Evolutionary conservation across 2,113 vertebrate species (phyloP).

Genomic region (Chrysochloris asiatica): DNA sequence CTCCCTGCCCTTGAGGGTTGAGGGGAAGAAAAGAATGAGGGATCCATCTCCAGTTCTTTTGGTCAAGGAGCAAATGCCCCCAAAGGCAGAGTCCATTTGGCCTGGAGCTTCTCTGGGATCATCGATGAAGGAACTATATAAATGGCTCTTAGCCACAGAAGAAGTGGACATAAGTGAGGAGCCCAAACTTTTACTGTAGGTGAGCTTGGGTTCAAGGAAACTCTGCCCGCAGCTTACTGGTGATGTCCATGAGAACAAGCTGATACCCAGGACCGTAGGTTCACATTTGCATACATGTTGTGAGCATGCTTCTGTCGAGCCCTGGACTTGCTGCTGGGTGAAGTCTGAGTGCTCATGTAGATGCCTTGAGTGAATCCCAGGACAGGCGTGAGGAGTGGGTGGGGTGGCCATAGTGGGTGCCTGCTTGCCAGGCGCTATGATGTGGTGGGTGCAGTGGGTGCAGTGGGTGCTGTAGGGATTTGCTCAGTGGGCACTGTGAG

Average conservation of each 20-base stretch:
- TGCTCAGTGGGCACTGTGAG: not conserved
- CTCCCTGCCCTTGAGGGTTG: no score
- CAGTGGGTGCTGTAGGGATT: no score
- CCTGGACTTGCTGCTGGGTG: rapidly evolving
- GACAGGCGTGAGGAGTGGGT: not conserved
- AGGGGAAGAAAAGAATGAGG: no score
- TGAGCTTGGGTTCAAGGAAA: no score
- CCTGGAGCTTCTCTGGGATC: rapidly evolving
- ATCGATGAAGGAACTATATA: rapidly evolving
- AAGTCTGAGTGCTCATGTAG: not conserved
- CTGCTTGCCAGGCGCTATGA: no score
- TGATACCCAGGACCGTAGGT: rapidly evolving
- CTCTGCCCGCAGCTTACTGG: not conserved
- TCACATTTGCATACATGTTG: rapidly evolving
- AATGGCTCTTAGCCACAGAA: rapidly evolving
- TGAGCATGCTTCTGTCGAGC: rapidly evolving
- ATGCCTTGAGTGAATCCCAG: not conserved
- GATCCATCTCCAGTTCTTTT: not conserved
- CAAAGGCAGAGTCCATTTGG: not conserved
- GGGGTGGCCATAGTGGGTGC: not conserved
- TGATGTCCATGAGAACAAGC: rapidly evolving
- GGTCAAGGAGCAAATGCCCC: not conserved
- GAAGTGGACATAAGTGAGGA: not conserved
- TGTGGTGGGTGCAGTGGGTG: no score
- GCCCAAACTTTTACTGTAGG: rapidly evolving